phyloP scores from a whole-genome alignment of 2,888 invertebrate genomes.

The Synanthedon tipuliformis region DNA sequence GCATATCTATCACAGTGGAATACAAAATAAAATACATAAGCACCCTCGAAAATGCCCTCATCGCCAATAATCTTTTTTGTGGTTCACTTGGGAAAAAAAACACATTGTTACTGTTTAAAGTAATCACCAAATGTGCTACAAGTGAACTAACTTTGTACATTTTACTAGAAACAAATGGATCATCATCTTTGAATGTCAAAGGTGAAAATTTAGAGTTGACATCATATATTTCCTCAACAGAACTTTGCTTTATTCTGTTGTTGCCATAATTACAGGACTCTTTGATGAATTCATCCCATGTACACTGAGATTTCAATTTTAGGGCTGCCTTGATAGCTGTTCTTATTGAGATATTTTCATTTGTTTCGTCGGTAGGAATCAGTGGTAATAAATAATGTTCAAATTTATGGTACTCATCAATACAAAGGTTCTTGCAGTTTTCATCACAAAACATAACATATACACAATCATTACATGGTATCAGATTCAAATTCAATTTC shows the following conservation, averaged over 20 bases:
- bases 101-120: not conserved
- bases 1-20: not conserved
- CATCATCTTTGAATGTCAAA: conserved; percentile 10
- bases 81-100: not conserved
- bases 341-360: too few species aligned
- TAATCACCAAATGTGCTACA: not conserved
- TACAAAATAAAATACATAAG: not conserved
- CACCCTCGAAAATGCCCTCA: not conserved
- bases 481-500: conserved; percentile 9
- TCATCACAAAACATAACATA: conserved; percentile 8
- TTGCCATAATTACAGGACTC: conserved; percentile 8
- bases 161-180: conserved; percentile 12
- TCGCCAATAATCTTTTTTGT: not conserved
- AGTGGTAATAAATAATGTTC: conserved; percentile 8
- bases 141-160: conserved; percentile 4
- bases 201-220: conserved; percentile 10
- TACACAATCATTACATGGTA: conserved; percentile 9
- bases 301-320: not conserved
- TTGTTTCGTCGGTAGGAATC: too few species aligned
- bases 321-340: not conserved
- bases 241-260: conserved; percentile 8
- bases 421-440: conserved; percentile 6
- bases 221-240: conserved; percentile 12
- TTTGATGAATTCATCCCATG: not conserved
- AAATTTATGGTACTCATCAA: conserved; percentile 8